Evolutionary conservation across 2,797 vertebrate species (phyloP).

Genomic region (Anguilla megastoma): DNA sequence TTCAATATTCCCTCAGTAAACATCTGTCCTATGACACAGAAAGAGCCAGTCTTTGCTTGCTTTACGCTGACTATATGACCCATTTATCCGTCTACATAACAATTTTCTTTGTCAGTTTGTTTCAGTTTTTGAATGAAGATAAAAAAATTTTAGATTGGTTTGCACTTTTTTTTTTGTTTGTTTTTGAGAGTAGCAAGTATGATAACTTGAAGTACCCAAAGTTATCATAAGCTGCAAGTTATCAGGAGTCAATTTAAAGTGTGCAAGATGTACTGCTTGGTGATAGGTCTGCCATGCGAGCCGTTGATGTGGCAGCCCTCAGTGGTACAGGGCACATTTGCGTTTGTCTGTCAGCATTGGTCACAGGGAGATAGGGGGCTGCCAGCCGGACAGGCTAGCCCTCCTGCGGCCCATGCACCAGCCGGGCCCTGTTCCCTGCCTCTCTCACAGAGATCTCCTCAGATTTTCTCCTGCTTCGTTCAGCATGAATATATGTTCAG

Average conservation of each 20-base stretch:
- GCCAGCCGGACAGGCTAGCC: not conserved
- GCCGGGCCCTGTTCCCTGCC: not conserved
- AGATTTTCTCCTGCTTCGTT: not conserved
- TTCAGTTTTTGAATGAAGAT: too few species aligned
- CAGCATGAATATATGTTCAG: not conserved
- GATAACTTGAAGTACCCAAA: too few species aligned
- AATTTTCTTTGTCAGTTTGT: too few species aligned
- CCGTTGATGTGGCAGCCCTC: not conserved
- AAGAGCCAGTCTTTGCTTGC: not conserved
- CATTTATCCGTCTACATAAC: too few species aligned
- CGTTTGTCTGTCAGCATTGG: not conserved
- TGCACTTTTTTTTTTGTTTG: too few species aligned
- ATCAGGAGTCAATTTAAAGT: too few species aligned
- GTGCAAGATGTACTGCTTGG: not conserved
- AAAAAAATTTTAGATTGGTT: too few species aligned
- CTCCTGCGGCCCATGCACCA: not conserved
- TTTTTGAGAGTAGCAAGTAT: too few species aligned
- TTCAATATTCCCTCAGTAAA: not conserved
- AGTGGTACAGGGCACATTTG: not conserved
- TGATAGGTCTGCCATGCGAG: not conserved
- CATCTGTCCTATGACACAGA: not conserved
- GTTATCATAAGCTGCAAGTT: too few species aligned
- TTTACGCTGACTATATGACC: too few species aligned
- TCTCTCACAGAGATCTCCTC: not conserved
- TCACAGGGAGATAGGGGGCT: not conserved